Conservation (phyloP, 2,113 vertebrate genomes). For the Cichladusa arquata region DNA sequence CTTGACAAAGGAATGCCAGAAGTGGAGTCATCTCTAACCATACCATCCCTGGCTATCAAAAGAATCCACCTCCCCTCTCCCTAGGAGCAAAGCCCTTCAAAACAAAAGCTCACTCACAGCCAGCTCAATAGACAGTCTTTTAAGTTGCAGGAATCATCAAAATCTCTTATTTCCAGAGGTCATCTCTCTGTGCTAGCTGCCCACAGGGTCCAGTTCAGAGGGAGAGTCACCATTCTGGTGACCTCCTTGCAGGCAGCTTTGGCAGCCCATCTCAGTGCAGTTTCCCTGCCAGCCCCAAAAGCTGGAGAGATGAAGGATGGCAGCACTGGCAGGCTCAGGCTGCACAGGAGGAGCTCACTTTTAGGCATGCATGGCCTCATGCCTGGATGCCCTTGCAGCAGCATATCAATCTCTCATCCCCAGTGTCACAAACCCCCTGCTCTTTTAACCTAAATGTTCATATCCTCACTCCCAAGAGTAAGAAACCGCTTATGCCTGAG, state of each 20-base stretch:
- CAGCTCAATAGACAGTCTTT: background rate
- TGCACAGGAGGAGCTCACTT: rapidly evolving
- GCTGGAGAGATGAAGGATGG: background rate
- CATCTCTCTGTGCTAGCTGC: rapidly evolving
- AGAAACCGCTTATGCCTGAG: background rate
- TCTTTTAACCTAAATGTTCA: background rate
- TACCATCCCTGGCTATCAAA: background rate
- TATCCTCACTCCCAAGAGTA: background rate
- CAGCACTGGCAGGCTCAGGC: background rate
- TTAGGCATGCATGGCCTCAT: rapidly evolving
- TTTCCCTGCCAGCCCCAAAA: background rate
- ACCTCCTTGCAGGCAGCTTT: background rate
- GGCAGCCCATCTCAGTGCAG: background rate
- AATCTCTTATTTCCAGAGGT: background rate
- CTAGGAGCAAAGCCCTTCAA: background rate
- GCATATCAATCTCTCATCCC: background rate
- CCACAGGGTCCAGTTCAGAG: rapidly evolving
- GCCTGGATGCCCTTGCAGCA: background rate
- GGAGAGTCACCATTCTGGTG: background rate
- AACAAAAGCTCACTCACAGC: background rate
- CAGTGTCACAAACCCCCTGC: background rate
- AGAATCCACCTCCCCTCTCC: background rate
- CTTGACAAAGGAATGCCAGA: background rate
- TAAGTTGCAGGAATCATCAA: background rate
- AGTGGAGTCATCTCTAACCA: background rate